A percentile compares a stretch with the other conserved stretches of the same genome.
Evolutionary conservation across 2,888 invertebrate species (phyloP).

Genomic region (Lampropteryx suffumata): DNA sequence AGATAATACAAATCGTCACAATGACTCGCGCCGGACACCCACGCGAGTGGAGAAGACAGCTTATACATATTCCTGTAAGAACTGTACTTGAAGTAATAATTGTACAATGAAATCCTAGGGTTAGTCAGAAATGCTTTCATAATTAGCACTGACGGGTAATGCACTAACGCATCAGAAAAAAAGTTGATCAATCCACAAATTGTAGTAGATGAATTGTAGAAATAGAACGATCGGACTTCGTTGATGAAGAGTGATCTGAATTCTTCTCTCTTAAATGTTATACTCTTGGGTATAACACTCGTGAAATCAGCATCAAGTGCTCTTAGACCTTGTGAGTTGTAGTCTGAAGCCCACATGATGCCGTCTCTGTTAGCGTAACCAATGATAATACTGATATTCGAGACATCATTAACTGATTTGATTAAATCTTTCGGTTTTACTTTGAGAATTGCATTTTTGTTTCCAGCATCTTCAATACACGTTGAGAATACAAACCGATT

Average conservation of each 20-base stretch:
- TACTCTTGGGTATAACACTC: slow-evolving; percentile 10
- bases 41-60: slow-evolving; percentile 28
- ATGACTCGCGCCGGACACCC: slow-evolving; percentile 40
- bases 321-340: slow-evolving; percentile 32
- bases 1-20: slow-evolving; percentile 45
- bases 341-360: slow-evolving; percentile 40
- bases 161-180: slow-evolving; percentile 44
- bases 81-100: slow-evolving; percentile 48
- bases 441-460: slow-evolving; percentile 34
- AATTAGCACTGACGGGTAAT: slow-evolving; percentile 34
- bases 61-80: slow-evolving; percentile 45
- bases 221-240: slow-evolving; percentile 40
- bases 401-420: slow-evolving; percentile 19
- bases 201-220: slow-evolving; percentile 32
- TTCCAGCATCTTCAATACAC: slow-evolving; percentile 37
- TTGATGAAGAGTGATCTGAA: slow-evolving; percentile 33
- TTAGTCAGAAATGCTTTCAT: slow-evolving; percentile 30
- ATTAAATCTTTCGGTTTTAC: slow-evolving; percentile 35
- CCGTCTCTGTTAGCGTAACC: slow-evolving; percentile 52
- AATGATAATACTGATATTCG: slow-evolving; percentile 40
- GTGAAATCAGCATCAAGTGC: slow-evolving; percentile 6
- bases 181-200: slow-evolving; percentile 40
- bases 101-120: slow-evolving; percentile 34
- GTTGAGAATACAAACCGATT: slow-evolving; percentile 39
- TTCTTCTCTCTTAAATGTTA: slow-evolving; percentile 28